phyloP scores from a whole-genome alignment of 2,797 vertebrate species.

The Perdix hodgsoniae region DNA sequence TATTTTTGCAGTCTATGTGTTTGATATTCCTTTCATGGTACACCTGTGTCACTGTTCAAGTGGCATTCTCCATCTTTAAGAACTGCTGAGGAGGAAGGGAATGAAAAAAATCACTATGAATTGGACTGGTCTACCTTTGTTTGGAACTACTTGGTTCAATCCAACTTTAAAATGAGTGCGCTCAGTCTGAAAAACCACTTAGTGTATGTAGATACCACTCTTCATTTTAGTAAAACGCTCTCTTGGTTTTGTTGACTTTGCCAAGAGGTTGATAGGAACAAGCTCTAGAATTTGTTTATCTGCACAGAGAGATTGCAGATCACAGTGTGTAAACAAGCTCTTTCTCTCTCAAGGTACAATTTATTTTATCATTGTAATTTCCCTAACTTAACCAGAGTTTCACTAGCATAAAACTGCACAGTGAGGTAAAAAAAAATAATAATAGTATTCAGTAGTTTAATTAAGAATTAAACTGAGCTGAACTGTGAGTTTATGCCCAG shows the following conservation, averaged over 20 bases:
- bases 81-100: conserved; percentile 38
- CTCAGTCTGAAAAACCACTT: not conserved
- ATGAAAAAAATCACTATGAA: not conserved
- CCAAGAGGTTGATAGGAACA: not conserved
- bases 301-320: not conserved
- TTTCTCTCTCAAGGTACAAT: not conserved
- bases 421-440: not conserved
- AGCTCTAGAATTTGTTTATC: not conserved
- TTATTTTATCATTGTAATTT: not conserved
- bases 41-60: not conserved
- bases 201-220: not conserved
- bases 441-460: not conserved
- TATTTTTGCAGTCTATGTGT: conserved; percentile 30
- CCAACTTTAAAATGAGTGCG: conserved; percentile 31
- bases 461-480: not conserved
- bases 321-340: not conserved
- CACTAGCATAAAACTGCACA: not conserved
- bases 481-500: conserved; percentile 22
- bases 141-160: conserved; percentile 50
- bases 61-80: not conserved
- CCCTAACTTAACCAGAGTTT: not conserved
- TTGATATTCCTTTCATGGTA: conserved; percentile 11
- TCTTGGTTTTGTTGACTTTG: not conserved
- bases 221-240: not conserved
- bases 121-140: conserved; percentile 5